A percentile compares a stretch with the other conserved stretches of the same genome.
These are phyloP conservation scores for Drosophila fungiperda DNA, from an alignment of 2,888 invertebrate genomes.

Conservation along the genomic window DNA sequence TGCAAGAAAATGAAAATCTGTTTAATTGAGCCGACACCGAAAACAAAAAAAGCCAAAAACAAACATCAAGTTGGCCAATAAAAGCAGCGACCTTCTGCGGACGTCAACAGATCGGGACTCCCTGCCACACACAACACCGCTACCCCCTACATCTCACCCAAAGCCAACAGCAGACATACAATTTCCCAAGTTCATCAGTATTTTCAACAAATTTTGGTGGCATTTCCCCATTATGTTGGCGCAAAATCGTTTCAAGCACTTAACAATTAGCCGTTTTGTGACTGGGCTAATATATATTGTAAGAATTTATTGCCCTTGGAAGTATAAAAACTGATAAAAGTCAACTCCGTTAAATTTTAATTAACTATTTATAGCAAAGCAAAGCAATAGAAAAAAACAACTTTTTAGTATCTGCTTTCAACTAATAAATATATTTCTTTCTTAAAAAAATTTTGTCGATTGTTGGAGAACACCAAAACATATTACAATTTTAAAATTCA, in stretches of 20 bases:
- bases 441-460: background rate
- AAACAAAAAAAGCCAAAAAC: conserved; percentile 26
- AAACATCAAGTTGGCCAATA: conserved; percentile 46
- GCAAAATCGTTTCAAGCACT: conserved; percentile 24
- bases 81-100: conserved; percentile 65
- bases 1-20: conserved; percentile 49
- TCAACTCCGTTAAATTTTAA: background rate
- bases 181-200: conserved; percentile 53
- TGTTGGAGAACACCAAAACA: background rate
- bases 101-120: conserved; percentile 10
- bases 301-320: background rate
- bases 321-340: background rate
- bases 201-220: conserved; percentile 43
- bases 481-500: background rate
- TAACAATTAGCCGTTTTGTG: conserved; percentile 36
- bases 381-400: background rate
- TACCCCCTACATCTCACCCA: background rate
- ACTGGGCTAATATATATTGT: conserved; percentile 24
- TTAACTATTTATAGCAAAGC: background rate
- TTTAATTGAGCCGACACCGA: conserved; percentile 63
- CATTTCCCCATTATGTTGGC: conserved; percentile 26
- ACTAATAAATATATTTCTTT: background rate
- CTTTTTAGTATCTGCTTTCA: background rate
- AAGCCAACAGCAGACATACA: conserved; percentile 26
- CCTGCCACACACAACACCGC: conserved; percentile 8